Conservation (phyloP, 1,140 invertebrate genomes). For the Galleria mellonella region DNA sequence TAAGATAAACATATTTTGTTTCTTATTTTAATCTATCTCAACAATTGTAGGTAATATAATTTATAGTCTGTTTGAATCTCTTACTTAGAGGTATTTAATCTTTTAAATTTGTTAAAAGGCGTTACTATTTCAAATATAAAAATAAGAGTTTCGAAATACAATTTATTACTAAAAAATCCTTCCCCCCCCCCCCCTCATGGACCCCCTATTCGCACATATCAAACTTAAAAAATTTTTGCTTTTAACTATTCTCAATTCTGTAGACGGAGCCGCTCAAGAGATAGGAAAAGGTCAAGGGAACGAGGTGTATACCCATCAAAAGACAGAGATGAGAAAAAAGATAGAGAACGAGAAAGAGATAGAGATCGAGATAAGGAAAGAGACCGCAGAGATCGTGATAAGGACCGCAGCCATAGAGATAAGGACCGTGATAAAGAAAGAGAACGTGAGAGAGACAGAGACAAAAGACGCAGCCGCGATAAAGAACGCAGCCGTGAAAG, state of each 20-base stretch:
- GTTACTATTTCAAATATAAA: no score
- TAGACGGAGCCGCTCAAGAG: conserved; percentile 72
- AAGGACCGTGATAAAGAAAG: conserved; percentile 42
- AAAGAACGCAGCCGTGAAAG: conserved; percentile 53
- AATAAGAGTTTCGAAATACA: no score
- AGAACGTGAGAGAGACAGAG: conserved; percentile 47
- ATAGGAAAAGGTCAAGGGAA: conserved; percentile 64
- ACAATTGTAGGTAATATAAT: no score
- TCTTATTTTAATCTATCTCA: neutral
- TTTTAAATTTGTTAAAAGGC: no score
- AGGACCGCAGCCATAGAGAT: conserved; percentile 46
- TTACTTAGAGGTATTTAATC: no score
- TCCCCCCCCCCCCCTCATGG: no score
- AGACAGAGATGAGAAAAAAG: conserved; percentile 48
- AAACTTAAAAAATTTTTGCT: no score
- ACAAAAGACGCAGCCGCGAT: conserved; percentile 51
- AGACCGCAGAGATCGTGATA: conserved; percentile 44
- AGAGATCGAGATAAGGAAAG: conserved; percentile 52
- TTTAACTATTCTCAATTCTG: conserved; percentile 1
- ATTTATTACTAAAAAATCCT: no score
- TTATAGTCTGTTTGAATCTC: no score
- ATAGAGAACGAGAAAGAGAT: conserved; percentile 41
- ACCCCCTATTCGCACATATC: no score
- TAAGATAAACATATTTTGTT: conserved; percentile 13
- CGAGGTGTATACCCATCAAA: conserved; percentile 45